Percentiles rank a stretch among this genome's conserved stretches.
phyloP scores from a whole-genome alignment of 2,888 invertebrate species.

The Punctoribates punctum region DNA sequence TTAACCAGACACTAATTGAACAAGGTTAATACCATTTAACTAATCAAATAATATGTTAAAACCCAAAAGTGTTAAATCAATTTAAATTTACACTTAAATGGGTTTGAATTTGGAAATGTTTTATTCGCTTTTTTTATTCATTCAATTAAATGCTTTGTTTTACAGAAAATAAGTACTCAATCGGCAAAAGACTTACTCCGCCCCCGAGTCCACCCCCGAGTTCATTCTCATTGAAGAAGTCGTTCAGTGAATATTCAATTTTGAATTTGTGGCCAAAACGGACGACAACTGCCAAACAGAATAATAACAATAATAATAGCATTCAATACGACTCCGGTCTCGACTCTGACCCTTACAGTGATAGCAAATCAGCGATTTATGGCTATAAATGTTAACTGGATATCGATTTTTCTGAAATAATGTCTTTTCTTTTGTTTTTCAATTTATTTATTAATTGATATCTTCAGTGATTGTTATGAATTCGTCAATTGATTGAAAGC shows the following conservation, averaged over 20 bases:
- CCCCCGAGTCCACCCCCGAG: background rate
- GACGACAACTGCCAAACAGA: background rate
- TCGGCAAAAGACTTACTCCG: too few species aligned
- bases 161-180: background rate
- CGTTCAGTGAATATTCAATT: background rate
- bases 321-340: background rate
- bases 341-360: constrained; percentile 1
- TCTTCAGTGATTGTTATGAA: too few species aligned
- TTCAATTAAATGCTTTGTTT: background rate
- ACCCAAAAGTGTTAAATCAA: too few species aligned
- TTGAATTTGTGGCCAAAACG: constrained; percentile 3
- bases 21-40: too few species aligned
- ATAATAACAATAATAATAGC: background rate
- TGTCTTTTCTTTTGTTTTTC: too few species aligned
- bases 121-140: too few species aligned
- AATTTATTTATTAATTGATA: too few species aligned
- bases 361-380: background rate
- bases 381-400: background rate
- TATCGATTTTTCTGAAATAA: too few species aligned
- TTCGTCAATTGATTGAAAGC: too few species aligned
- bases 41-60: too few species aligned
- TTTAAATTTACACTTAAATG: background rate
- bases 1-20: too few species aligned
- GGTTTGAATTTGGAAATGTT: too few species aligned
- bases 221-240: background rate